Percentiles rank a stretch among this genome's conserved stretches.
phyloP scores from a whole-genome alignment of 1,140 invertebrate species.

The Hycleus phaleratus region DNA sequence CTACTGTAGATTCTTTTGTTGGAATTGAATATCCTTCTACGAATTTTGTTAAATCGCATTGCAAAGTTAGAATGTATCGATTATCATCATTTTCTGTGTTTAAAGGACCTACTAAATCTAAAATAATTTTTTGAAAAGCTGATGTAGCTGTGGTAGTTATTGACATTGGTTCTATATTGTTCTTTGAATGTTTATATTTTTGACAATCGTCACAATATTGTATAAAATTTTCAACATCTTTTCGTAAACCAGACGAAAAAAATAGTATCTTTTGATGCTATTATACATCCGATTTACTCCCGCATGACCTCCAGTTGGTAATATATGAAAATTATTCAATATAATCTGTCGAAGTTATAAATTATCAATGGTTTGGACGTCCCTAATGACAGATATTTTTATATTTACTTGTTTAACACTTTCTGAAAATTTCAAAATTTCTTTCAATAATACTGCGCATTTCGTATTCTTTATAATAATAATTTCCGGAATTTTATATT shows the following conservation, averaged over 20 bases:
- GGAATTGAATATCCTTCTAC: conserved; percentile 16
- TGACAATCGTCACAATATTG: conserved; percentile 21
- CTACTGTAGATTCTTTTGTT: conserved; percentile 17
- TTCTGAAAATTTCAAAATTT: neutral
- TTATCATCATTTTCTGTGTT: conserved; percentile 17
- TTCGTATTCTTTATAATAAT: neutral
- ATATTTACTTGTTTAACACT: neutral
- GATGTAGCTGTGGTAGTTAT: conserved; percentile 18
- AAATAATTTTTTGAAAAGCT: conserved; percentile 19
- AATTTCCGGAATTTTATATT: neutral
- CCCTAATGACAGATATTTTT: neutral
- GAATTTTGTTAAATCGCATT: conserved; percentile 22
- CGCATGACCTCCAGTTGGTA: conserved; percentile 26
- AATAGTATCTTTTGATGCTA: conserved; percentile 25
- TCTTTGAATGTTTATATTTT: conserved; percentile 19
- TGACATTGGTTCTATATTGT: conserved; percentile 9
- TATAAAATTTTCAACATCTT: conserved; percentile 16
- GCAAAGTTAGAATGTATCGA: conserved; percentile 18
- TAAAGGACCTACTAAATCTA: conserved; percentile 23
- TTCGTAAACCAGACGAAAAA: conserved; percentile 13
- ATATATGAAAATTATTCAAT: conserved; percentile 28
- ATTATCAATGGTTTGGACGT: neutral
- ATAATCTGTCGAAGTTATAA: conserved; percentile 18
- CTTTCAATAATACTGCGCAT: neutral
- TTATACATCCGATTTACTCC: conserved; percentile 26